Evolutionary conservation across 2,797 vertebrate genomes (phyloP).

Genomic region (Falco biarmicus): DNA sequence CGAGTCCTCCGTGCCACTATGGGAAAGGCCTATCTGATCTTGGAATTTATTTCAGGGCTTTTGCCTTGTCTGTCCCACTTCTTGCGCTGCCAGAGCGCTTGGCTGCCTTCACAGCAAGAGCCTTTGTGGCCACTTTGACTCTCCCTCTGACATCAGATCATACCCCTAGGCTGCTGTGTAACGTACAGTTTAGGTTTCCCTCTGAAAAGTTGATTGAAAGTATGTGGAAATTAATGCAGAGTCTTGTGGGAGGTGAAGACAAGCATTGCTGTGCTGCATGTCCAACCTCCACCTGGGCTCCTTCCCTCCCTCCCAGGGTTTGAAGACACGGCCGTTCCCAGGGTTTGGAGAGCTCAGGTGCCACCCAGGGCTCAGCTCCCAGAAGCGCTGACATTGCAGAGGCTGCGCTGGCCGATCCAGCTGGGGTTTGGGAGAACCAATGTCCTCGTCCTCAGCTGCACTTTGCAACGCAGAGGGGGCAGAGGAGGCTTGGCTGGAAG

Average conservation of each 20-base stretch:
- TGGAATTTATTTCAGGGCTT: background rate
- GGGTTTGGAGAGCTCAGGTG: slow-evolving; percentile 16
- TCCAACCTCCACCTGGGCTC: background rate
- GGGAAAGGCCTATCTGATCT: background rate
- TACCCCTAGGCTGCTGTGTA: background rate
- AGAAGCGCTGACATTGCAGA: background rate
- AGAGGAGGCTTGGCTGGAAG: background rate
- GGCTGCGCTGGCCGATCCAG: background rate
- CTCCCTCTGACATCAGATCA: background rate
- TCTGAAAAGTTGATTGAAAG: slow-evolving; percentile 34
- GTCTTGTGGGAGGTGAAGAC: background rate
- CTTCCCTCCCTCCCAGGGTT: background rate
- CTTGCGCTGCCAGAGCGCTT: background rate
- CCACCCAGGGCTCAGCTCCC: slow-evolving; percentile 42
- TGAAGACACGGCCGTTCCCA: background rate
- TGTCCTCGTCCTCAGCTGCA: slow-evolving; percentile 23
- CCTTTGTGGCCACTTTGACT: background rate
- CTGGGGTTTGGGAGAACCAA: slow-evolving; percentile 20
- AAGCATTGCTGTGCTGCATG: background rate
- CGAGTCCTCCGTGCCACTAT: background rate
- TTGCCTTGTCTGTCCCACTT: background rate
- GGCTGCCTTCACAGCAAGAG: background rate
- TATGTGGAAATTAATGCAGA: background rate
- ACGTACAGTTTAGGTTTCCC: background rate
- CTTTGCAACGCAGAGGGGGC: slow-evolving; percentile 17